Evolutionary conservation across 2,888 invertebrate species (phyloP).

Genomic region (Sylvicola cinctus): DNA sequence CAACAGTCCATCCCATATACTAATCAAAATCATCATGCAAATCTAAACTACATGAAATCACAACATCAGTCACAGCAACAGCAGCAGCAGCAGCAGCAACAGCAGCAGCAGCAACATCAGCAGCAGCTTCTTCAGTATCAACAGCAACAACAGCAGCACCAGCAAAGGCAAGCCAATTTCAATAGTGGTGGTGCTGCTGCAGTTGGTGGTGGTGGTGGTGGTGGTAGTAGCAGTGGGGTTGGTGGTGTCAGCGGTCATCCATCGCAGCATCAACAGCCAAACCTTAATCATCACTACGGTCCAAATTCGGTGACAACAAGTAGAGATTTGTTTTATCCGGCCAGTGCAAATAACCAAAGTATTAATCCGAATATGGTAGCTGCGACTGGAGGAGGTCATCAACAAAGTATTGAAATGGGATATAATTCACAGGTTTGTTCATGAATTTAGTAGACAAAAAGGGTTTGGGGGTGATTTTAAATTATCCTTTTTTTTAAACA

Average conservation of each 20-base stretch:
- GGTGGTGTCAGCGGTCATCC: constrained; percentile 2
- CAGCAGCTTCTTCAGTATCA: constrained; percentile 5
- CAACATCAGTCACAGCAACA: constrained; percentile 8
- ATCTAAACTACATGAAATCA: constrained; percentile 1
- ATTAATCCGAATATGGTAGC: constrained; percentile 17
- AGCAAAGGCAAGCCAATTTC: constrained; percentile 7
- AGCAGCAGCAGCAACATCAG: constrained; percentile 10
- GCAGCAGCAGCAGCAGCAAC: constrained; percentile 13
- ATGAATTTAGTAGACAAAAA: too few species aligned
- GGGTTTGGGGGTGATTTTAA: constrained; percentile 6
- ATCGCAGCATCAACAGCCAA: constrained; percentile 8
- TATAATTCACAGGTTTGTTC: constrained; percentile 26
- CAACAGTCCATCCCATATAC: too few species aligned
- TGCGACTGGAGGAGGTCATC: constrained; percentile 17
- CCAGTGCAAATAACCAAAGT: constrained; percentile 5
- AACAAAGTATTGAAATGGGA: constrained; percentile 23
- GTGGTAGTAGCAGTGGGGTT: constrained; percentile 1
- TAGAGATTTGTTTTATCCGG: neutral
- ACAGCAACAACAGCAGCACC: constrained; percentile 20
- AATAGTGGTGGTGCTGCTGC: constrained; percentile 1
- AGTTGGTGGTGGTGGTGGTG: constrained; percentile 1
- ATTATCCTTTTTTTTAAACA: neutral
- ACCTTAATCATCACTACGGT: constrained; percentile 7
- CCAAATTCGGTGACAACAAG: neutral
- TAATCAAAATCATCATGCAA: constrained; percentile 10